Percentiles rank a stretch among this genome's conserved stretches.
These are phyloP conservation scores for Hexactinellida sp. DNA, from an alignment of 37 sponge, comb jelly and placozoan genomes.

Conservation along the genomic window DNA sequence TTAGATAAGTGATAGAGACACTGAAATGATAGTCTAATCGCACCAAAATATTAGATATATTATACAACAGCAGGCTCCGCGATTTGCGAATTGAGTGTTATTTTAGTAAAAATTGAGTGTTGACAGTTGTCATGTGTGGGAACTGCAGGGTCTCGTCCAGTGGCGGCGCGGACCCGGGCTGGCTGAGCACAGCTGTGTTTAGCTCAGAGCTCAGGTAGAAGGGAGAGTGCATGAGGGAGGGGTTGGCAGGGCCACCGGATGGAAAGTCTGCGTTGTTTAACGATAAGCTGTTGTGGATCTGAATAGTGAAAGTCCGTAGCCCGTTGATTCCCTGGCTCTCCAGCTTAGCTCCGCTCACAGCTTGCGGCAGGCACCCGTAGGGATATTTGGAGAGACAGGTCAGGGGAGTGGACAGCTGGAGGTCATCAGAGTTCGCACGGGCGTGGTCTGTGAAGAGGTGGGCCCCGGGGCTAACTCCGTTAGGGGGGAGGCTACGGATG, in stretches of 20 bases:
- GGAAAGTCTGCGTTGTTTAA: conserved; percentile 12
- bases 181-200: neutral
- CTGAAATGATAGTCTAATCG: neutral
- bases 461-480: neutral
- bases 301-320: neutral
- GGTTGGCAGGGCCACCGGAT: neutral
- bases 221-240: neutral
- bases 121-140: conserved; percentile 6
- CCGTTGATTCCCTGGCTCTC: neutral
- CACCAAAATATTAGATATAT: no score
- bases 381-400: neutral
- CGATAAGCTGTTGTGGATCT: neutral
- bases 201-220: neutral
- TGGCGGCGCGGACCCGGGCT: neutral
- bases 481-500: conserved; percentile 1
- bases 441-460: neutral
- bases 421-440: neutral
- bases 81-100: neutral
- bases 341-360: neutral
- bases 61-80: no score
- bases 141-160: neutral
- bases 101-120: conserved; percentile 9
- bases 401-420: neutral
- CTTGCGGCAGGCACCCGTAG: neutral
- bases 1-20: neutral